A percentile compares a stretch with the other conserved stretches of the same genome.
These are phyloP conservation scores for Eupeodes luniger DNA, from an alignment of 2,888 invertebrate species.

Conservation along the genomic window DNA sequence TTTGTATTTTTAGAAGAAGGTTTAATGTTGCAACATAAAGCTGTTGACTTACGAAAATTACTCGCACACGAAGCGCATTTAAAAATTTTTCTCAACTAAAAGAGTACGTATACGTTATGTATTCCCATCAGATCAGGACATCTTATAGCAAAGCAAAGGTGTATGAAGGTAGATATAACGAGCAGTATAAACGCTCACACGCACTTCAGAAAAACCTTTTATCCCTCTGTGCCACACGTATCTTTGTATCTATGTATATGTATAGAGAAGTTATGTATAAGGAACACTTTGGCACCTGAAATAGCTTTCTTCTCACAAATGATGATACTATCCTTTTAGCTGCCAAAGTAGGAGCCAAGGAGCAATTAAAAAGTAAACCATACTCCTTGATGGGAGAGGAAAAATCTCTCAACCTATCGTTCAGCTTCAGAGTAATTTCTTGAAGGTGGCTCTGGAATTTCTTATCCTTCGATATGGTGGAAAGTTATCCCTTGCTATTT, in stretches of 20 bases:
- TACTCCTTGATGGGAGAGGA: constrained; percentile 18
- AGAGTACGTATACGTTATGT: background rate
- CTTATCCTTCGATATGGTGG: constrained; percentile 9
- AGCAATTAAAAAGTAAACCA: constrained; percentile 68
- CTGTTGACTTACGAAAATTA: constrained; percentile 70
- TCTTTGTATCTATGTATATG: background rate
- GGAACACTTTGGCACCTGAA: constrained; percentile 57
- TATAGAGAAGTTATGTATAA: too few species aligned
- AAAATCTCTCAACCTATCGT: constrained; percentile 38
- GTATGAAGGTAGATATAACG: too few species aligned
- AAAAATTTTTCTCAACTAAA: constrained; percentile 46
- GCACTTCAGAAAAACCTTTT: constrained; percentile 36
- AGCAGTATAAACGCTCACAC: constrained; percentile 8
- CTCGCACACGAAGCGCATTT: constrained; percentile 67
- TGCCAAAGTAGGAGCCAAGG: constrained; percentile 31
- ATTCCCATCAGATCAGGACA: background rate
- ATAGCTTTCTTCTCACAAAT: constrained; percentile 62
- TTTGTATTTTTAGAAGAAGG: constrained; percentile 53
- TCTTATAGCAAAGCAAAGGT: background rate
- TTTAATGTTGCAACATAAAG: constrained; percentile 70
- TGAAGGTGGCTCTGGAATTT: constrained; percentile 22
- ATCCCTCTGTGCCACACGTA: constrained; percentile 44
- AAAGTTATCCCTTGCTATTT: constrained; percentile 46
- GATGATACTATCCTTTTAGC: constrained; percentile 69
- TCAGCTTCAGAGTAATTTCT: constrained; percentile 25